Conservation (phyloP, 2,797 vertebrate species). For the Tapera naevia region DNA sequence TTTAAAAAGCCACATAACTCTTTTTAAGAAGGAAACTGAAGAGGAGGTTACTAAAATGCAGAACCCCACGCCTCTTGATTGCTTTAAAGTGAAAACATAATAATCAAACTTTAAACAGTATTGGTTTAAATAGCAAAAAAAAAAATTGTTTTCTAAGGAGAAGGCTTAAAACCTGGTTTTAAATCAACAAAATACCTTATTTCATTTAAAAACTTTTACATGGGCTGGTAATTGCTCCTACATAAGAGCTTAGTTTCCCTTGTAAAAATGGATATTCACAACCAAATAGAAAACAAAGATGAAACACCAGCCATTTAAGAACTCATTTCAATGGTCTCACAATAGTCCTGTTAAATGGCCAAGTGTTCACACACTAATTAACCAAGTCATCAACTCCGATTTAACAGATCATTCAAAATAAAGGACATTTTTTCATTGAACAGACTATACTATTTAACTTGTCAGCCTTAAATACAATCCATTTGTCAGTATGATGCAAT, state of each 20-base stretch:
- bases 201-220: background rate
- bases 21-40: slow-evolving; percentile 35
- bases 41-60: slow-evolving; percentile 39
- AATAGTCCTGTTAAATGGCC: slow-evolving; percentile 59
- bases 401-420: slow-evolving; percentile 66
- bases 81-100: background rate
- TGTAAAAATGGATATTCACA: background rate
- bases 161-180: background rate
- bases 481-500: slow-evolving; percentile 65
- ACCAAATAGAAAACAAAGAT: background rate
- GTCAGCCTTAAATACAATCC: slow-evolving; percentile 57
- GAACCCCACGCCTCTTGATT: background rate
- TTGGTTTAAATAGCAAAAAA: background rate
- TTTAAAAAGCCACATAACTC: slow-evolving; percentile 50
- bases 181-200: background rate
- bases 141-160: background rate
- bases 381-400: slow-evolving; percentile 61
- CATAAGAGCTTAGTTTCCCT: background rate
- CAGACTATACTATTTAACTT: slow-evolving; percentile 33
- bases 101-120: background rate
- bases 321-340: slow-evolving; percentile 35
- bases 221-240: background rate
- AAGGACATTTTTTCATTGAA: slow-evolving; percentile 53
- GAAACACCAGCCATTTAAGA: background rate
- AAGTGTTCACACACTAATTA: slow-evolving; percentile 62